A percentile compares a stretch with the other conserved stretches of the same genome.
These are phyloP conservation scores for Hemiscyllium ocellatum DNA, from an alignment of 2,113 vertebrate species.

Conservation along the genomic window DNA sequence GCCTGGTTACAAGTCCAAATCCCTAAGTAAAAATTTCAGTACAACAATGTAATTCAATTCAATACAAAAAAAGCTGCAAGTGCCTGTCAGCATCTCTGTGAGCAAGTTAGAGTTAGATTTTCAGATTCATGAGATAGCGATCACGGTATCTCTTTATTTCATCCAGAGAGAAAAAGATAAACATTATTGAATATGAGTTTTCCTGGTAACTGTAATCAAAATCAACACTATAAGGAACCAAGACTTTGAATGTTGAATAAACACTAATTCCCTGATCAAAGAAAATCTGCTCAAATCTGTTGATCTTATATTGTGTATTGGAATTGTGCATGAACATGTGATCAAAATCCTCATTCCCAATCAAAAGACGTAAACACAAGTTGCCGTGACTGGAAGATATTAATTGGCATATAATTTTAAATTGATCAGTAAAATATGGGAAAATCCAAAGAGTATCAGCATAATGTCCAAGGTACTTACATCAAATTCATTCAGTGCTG, in stretches of 20 bases:
- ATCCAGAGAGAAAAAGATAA: background rate
- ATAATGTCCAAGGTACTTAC: slow-evolving; percentile 62
- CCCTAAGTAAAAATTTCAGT: background rate
- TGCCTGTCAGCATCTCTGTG: background rate
- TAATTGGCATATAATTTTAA: background rate
- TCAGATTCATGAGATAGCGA: background rate
- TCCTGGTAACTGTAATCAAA: background rate
- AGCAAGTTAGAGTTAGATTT: background rate
- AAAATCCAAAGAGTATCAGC: background rate
- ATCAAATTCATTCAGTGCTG: slow-evolving; percentile 94
- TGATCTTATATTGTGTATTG: background rate
- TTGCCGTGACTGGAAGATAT: background rate
- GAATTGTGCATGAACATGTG: background rate
- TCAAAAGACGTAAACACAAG: background rate
- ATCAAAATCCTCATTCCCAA: background rate
- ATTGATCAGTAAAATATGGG: background rate
- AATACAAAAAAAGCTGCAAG: background rate
- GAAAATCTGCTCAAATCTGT: background rate
- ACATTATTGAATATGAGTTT: background rate
- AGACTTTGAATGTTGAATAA: background rate
- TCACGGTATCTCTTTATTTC: background rate
- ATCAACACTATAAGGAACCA: background rate
- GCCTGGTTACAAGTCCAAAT: background rate
- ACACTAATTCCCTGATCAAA: background rate
- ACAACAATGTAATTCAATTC: background rate